These are phyloP conservation scores for Spisula subtruncata DNA, from an alignment of 2,888 invertebrate species.

Conservation along the genomic window DNA sequence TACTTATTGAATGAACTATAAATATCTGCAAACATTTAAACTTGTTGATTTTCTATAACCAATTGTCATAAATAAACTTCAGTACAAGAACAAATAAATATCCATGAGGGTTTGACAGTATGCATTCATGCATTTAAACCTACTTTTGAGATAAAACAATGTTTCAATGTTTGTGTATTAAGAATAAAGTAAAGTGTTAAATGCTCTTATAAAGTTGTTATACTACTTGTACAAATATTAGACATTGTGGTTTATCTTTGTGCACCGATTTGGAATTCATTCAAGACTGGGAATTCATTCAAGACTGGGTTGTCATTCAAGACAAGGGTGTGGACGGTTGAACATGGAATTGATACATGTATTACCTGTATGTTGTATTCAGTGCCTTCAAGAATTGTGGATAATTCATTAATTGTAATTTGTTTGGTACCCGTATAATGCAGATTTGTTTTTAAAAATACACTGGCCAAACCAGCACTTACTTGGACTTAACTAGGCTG, in stretches of 20 bases:
- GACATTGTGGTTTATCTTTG: not conserved
- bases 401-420: too few relatives aligned
- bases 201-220: not conserved
- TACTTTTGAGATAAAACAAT: not conserved
- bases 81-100: not conserved
- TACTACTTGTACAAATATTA: not conserved
- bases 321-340: not conserved
- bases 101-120: not conserved
- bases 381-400: too few relatives aligned
- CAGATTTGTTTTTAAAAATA: too few relatives aligned
- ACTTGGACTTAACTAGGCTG: too few relatives aligned
- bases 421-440: too few relatives aligned
- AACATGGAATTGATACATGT: not conserved
- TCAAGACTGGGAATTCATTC: not conserved
- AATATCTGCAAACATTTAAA: not conserved
- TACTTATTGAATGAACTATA: not conserved
- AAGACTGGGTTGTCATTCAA: slow-evolving; percentile 8
- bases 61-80: not conserved
- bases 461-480: too few relatives aligned
- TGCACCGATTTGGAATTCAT: slow-evolving; percentile 2
- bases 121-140: slow-evolving; percentile 17
- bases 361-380: not conserved
- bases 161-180: not conserved
- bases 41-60: not conserved
- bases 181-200: not conserved